phyloP scores from a whole-genome alignment of 37 sponge, comb jelly and placozoan species.

The Chondrilla cf. caribensis region DNA sequence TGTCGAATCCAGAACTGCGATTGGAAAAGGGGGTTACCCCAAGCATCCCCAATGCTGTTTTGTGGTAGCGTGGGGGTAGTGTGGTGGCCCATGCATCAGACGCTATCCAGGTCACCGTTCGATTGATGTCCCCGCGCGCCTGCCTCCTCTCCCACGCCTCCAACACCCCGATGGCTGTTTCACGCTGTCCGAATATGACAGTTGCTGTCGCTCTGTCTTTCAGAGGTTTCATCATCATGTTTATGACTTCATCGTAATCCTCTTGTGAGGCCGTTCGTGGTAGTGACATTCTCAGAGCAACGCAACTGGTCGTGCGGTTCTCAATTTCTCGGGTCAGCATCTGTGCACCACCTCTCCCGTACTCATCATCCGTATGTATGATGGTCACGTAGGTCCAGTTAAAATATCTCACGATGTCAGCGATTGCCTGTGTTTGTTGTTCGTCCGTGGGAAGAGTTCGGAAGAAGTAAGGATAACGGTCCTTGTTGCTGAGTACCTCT shows the following conservation, averaged over 20 bases:
- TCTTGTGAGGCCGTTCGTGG: too few relatives aligned
- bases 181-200: too few relatives aligned
- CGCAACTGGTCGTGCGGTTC: too few relatives aligned
- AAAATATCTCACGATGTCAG: constrained; percentile 38
- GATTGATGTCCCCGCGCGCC: neutral
- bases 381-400: constrained; percentile 63
- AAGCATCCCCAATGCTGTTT: neutral
- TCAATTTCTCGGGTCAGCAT: constrained; percentile 20
- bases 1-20: neutral
- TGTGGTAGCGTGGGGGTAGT: neutral
- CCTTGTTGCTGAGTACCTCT: constrained; percentile 58
- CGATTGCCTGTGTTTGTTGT: constrained; percentile 64
- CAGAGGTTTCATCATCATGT: too few relatives aligned
- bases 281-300: too few relatives aligned
- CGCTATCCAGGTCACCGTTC: neutral
- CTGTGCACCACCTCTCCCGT: constrained; percentile 48
- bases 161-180: too few relatives aligned
- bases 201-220: too few relatives aligned
- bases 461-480: constrained; percentile 67
- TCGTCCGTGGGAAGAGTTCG: constrained; percentile 78
- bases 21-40: neutral
- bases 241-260: too few relatives aligned
- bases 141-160: too few relatives aligned
- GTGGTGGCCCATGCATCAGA: neutral
- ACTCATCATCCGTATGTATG: constrained; percentile 46